phyloP scores from a whole-genome alignment of 2,797 vertebrate genomes.

The Distichodus sexfasciatus region DNA sequence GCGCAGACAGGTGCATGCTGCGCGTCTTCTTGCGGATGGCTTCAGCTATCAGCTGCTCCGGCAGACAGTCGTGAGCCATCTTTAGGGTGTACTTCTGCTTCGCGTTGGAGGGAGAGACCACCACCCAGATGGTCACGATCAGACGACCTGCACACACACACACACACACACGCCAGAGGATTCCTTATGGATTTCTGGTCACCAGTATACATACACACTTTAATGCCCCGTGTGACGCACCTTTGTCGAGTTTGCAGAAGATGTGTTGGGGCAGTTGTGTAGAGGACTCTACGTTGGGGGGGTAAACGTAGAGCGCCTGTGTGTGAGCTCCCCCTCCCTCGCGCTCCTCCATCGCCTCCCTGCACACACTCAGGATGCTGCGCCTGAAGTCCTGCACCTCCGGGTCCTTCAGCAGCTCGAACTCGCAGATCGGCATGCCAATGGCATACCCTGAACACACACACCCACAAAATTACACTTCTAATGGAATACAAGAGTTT shows the following conservation, averaged over 20 bases:
- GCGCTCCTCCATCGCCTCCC: constrained; percentile 71
- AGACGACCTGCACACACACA: constrained; percentile 64
- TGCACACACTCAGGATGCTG: constrained; percentile 69
- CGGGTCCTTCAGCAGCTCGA: constrained; percentile 70
- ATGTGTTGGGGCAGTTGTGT: constrained; percentile 75
- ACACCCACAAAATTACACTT: not conserved
- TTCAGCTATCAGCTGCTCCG: constrained; percentile 72
- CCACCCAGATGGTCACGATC: constrained; percentile 82
- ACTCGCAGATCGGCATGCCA: constrained; percentile 73
- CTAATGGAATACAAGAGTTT: too few relatives aligned
- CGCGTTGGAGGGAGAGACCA: constrained; percentile 78
- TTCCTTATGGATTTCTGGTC: not conserved
- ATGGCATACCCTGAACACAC: constrained; percentile 58
- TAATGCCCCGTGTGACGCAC: constrained; percentile 33
- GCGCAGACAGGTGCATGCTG: constrained; percentile 78
- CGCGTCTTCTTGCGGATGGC: constrained; percentile 79
- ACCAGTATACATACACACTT: constrained; percentile 10
- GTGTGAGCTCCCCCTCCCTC: constrained; percentile 73
- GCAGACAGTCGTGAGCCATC: constrained; percentile 74
- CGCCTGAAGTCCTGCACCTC: constrained; percentile 73
- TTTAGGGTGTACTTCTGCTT: constrained; percentile 80
- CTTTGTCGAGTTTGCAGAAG: constrained; percentile 71
- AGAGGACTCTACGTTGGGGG: constrained; percentile 76
- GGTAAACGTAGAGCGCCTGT: constrained; percentile 78
- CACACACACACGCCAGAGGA: too few relatives aligned